Conservation (phyloP, 2,797 vertebrate species). For the Anas capensis region DNA sequence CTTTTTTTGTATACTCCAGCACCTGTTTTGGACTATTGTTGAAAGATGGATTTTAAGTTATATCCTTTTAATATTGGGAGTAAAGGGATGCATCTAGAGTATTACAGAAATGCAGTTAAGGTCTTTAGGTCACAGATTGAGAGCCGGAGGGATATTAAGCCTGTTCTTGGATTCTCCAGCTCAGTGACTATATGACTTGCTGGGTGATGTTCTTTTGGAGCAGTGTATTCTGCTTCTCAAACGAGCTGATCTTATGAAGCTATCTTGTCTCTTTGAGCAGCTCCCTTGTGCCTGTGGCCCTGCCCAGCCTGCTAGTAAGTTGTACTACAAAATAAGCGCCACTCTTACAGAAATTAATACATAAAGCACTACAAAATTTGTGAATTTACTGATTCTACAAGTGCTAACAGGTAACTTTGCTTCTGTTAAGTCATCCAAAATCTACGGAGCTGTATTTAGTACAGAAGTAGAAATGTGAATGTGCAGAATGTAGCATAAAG, state of each 20-base stretch:
- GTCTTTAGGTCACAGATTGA: neutral
- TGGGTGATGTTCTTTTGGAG: neutral
- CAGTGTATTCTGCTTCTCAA: neutral
- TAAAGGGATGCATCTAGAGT: neutral
- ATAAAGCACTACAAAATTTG: neutral
- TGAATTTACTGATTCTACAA: neutral
- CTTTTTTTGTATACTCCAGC: accelerated
- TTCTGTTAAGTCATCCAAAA: neutral
- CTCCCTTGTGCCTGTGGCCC: neutral
- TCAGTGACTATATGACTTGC: neutral
- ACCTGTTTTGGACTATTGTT: neutral
- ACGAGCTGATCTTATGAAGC: accelerated
- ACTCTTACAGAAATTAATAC: neutral
- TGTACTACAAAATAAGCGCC: neutral
- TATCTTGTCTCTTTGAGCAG: neutral
- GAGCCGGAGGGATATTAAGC: accelerated
- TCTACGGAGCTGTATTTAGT: neutral
- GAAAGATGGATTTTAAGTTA: neutral
- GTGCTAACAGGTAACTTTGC: neutral
- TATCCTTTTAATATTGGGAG: neutral
- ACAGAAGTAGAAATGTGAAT: neutral
- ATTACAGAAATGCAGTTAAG: neutral
- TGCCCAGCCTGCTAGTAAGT: neutral
- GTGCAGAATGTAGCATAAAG: neutral
- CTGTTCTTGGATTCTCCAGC: neutral